Percentiles rank a stretch among this genome's conserved stretches.
Evolutionary conservation across 2,888 invertebrate species (phyloP).

Genomic region (Drosophila seclusa): DNA sequence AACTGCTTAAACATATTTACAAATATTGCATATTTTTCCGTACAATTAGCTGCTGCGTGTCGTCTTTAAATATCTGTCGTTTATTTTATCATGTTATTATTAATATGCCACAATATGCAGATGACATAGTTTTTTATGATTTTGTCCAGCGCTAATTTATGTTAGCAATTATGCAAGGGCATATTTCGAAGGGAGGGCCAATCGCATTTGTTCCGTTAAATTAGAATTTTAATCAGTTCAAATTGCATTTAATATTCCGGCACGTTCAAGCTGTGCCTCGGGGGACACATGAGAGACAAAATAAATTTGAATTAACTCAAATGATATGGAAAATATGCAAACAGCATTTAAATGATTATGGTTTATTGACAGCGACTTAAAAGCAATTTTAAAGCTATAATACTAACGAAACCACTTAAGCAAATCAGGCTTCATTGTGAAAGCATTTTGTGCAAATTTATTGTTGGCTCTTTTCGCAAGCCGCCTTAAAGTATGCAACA

Average conservation of each 20-base stretch:
- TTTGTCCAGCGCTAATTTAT: slow-evolving; percentile 41
- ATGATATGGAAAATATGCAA: slow-evolving; percentile 39
- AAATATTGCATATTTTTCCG: slow-evolving; percentile 23
- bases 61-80: slow-evolving; percentile 6
- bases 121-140: slow-evolving; percentile 9
- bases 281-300: slow-evolving; percentile 25
- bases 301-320: slow-evolving; percentile 37
- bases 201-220: slow-evolving; percentile 49
- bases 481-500: slow-evolving; percentile 53
- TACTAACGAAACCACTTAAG: slow-evolving; percentile 6
- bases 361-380: slow-evolving; percentile 11
- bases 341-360: slow-evolving; percentile 30
- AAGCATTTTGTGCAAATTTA: slow-evolving; percentile 13
- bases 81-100: slow-evolving; percentile 27
- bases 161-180: slow-evolving; percentile 35
- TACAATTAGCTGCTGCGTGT: neutral
- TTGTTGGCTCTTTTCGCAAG: slow-evolving; percentile 35
- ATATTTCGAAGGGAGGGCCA: slow-evolving; percentile 9
- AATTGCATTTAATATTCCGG: slow-evolving; percentile 49
- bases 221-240: slow-evolving; percentile 66
- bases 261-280: slow-evolving; percentile 11
- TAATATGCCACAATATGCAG: slow-evolving; percentile 29
- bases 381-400: neutral
- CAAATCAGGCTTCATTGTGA: slow-evolving; percentile 11
- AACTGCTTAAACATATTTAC: neutral